Evolutionary conservation across 2,113 vertebrate genomes (phyloP).

Genomic region (Coregonus clupeaformis): DNA sequence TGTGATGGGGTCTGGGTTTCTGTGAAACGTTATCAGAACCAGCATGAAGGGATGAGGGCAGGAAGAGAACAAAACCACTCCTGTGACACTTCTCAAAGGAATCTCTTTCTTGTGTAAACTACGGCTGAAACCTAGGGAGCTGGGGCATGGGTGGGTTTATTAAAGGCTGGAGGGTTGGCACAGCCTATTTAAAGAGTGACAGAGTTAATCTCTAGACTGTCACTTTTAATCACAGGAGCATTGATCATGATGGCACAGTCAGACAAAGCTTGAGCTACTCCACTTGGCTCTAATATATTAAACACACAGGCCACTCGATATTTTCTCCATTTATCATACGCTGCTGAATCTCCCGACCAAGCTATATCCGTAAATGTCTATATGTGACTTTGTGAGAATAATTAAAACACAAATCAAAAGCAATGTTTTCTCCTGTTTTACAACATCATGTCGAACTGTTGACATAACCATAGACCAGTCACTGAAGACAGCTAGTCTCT

Average conservation of each 20-base stretch:
- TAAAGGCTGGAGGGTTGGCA: slow-evolving; percentile 27
- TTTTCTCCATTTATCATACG: neutral
- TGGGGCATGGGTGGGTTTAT: slow-evolving; percentile 17
- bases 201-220: slow-evolving; percentile 57
- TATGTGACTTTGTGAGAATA: neutral
- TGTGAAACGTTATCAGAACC: slow-evolving; percentile 22
- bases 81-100: slow-evolving; percentile 18
- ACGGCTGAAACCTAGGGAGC: slow-evolving; percentile 9
- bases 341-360: neutral
- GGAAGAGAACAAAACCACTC: neutral
- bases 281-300: slow-evolving; percentile 6
- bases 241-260: slow-evolving; percentile 41
- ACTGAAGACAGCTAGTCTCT: neutral
- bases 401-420: neutral
- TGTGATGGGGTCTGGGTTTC: slow-evolving; percentile 17
- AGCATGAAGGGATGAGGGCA: neutral
- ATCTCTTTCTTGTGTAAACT: slow-evolving; percentile 34
- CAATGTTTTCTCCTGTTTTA: neutral
- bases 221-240: slow-evolving; percentile 50
- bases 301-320: slow-evolving; percentile 10
- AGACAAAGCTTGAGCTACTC: slow-evolving; percentile 1
- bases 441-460: neutral
- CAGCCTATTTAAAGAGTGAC: slow-evolving; percentile 53
- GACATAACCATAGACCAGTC: neutral
- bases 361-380: neutral